These are phyloP conservation scores for Colius striatus DNA, from an alignment of 2,113 vertebrate species.

Conservation along the genomic window DNA sequence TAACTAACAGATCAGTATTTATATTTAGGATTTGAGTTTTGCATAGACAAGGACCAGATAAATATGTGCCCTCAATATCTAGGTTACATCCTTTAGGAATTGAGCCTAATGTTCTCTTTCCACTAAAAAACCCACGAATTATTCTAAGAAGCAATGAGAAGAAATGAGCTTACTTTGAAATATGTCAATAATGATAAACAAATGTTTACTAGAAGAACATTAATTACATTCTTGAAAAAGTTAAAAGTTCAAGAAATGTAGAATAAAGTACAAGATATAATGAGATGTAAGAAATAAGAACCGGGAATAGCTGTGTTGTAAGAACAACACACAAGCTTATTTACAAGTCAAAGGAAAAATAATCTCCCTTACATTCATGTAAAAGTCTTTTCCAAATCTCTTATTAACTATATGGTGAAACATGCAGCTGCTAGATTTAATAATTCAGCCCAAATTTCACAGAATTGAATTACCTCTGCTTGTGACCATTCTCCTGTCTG, in stretches of 20 bases:
- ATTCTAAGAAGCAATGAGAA: background rate
- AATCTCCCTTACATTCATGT: background rate
- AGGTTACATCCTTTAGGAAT: constrained; percentile 14
- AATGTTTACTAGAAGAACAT: background rate
- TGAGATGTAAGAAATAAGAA: constrained; percentile 5
- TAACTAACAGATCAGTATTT: constrained; percentile 24
- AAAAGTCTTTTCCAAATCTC: background rate
- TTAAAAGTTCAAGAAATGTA: constrained; percentile 4
- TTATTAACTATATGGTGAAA: background rate
- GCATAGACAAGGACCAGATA: background rate
- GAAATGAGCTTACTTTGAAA: constrained; percentile 21
- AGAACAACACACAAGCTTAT: background rate
- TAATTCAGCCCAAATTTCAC: background rate
- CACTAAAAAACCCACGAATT: background rate
- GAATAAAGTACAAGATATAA: constrained; percentile 2
- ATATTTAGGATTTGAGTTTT: constrained; percentile 30
- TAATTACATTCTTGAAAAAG: background rate
- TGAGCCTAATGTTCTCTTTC: background rate
- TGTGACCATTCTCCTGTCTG: background rate
- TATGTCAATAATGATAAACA: background rate
- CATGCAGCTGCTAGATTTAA: background rate
- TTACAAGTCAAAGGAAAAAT: constrained; percentile 11
- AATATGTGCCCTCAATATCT: background rate
- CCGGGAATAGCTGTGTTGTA: background rate
- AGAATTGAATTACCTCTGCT: background rate